phyloP scores from a whole-genome alignment of 2,888 invertebrate species.

The Pemphredon lugubris region DNA sequence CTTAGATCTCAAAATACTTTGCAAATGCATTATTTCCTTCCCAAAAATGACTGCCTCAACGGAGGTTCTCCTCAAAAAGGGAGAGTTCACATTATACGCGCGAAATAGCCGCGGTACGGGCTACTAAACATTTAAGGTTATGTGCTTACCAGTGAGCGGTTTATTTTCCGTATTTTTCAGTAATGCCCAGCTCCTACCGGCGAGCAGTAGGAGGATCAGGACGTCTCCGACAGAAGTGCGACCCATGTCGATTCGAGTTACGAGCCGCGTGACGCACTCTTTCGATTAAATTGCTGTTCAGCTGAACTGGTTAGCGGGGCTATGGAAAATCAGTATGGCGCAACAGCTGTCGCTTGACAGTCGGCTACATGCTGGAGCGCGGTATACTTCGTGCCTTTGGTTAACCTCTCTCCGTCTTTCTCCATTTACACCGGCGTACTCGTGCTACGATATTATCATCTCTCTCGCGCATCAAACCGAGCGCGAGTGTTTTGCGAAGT shows the following conservation, averaged over 20 bases:
- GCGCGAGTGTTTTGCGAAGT: slow-evolving; percentile 33
- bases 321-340: slow-evolving; percentile 49
- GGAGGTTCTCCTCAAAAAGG: not conserved
- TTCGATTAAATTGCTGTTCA: slow-evolving; percentile 28
- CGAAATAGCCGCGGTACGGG: not conserved
- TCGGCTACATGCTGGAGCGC: slow-evolving; percentile 45
- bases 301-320: slow-evolving; percentile 23
- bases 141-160: slow-evolving; percentile 60
- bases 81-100: not conserved
- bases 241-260: slow-evolving; percentile 29
- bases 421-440: slow-evolving; percentile 9
- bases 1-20: slow-evolving; percentile 1
- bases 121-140: slow-evolving; percentile 63
- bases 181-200: not conserved
- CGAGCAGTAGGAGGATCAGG: slow-evolving; percentile 26
- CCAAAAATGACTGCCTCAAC: too few relatives aligned
- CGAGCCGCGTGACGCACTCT: slow-evolving; percentile 33
- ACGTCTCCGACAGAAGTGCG: slow-evolving; percentile 13
- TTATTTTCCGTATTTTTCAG: not conserved
- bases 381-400: slow-evolving; percentile 39
- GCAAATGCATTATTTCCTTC: not conserved
- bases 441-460: slow-evolving; percentile 9
- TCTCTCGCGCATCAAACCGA: slow-evolving; percentile 17
- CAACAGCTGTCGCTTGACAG: slow-evolving; percentile 64
- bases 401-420: slow-evolving; percentile 30